Evolutionary conservation across 2,797 vertebrate species (phyloP).

Genomic region (Adrianichthys oophorus): DNA sequence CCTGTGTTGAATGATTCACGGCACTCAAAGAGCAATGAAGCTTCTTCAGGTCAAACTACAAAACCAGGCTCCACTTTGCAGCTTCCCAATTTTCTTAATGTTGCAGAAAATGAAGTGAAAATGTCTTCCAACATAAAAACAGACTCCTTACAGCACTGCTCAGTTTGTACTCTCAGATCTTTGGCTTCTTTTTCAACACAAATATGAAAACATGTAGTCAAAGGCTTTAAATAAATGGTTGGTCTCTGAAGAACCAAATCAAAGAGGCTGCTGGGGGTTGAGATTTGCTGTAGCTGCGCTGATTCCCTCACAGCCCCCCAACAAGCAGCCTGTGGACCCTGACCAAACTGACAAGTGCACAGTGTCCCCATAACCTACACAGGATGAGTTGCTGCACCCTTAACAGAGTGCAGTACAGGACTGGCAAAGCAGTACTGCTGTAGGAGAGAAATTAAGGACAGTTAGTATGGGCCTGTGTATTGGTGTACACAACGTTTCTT

Average conservation of each 20-base stretch:
- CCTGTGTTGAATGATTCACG: conserved; percentile 83
- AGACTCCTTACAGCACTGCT: not conserved
- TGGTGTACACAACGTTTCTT: conserved; percentile 90
- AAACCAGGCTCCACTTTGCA: conserved; percentile 43
- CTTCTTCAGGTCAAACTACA: conserved; percentile 64
- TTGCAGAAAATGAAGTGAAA: conserved; percentile 40
- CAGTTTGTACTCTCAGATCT: conserved; percentile 26
- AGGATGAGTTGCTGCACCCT: conserved; percentile 99
- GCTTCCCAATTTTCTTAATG: conserved; percentile 30
- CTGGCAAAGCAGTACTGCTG: conserved; percentile 99
- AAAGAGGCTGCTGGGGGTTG: conserved; percentile 19
- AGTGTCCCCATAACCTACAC: conserved; percentile 99
- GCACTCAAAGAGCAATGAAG: conserved; percentile 69
- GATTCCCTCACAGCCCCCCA: conserved; percentile 62
- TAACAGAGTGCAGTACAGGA: conserved; percentile 99
- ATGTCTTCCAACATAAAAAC: not conserved
- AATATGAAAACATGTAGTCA: conserved; percentile 15
- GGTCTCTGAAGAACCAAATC: conserved; percentile 23
- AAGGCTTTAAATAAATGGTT: conserved; percentile 19
- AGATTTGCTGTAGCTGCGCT: conserved; percentile 57
- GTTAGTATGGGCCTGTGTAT: conserved; percentile 99
- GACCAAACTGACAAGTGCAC: conserved; percentile 84
- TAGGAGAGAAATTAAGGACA: conserved; percentile 99
- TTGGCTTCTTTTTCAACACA: conserved; percentile 36
- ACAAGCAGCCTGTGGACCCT: conserved; percentile 70